Evolutionary conservation across 2,797 vertebrate species (phyloP), one percentile per base, ranked within the genome.

Genomic region (Centroberyx gerrardi): DNA sequence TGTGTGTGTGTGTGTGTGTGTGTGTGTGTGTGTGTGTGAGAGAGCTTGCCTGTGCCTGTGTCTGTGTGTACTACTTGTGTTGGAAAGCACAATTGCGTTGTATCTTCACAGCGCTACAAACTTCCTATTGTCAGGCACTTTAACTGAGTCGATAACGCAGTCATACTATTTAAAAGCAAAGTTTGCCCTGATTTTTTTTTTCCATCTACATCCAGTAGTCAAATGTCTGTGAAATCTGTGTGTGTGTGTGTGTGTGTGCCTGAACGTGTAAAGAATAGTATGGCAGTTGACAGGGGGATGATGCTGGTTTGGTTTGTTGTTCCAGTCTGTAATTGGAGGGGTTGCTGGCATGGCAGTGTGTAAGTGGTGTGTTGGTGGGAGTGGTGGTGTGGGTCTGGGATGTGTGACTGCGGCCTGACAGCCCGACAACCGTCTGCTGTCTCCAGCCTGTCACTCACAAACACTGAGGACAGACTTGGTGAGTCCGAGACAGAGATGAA

Each of bases 381-480:
- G 38, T 64, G 55, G 65, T 27, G 65, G 15, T 7, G 62, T 17
- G 53, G 52, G 14, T 55, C 38, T 55, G 61, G 58, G 63, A 49
- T 75, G 73, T 22, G 56, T 72, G 68, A 76, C 53, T 71, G 56
- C 67, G 52, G 73, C 84, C 79, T 91, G 90, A 90, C 90, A 90
- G 81, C 78, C 64, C 87, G 82, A 89, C 87, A 88, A 80, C 80
- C 66, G 51, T 85, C 83, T 83, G 86, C 85, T 87, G 82, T 85
- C 77, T 80, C 77, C 81, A 88, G 80, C 88, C 85, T 90, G 90
- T 87, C 92, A 90, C 82, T 91, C 87, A 83, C 77, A 86, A 56
- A 75, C 63, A 74, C 8, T 33, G 63, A 74, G 66, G 59, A 64
- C 72, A 60, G 29, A 69, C 42, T 14, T 54, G 54, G 18, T 7